Percentiles rank a stretch among this genome's conserved stretches.
These are phyloP conservation scores for Galendromus occidentalis DNA, from an alignment of 1,140 invertebrate species.

Conservation along the genomic window DNA sequence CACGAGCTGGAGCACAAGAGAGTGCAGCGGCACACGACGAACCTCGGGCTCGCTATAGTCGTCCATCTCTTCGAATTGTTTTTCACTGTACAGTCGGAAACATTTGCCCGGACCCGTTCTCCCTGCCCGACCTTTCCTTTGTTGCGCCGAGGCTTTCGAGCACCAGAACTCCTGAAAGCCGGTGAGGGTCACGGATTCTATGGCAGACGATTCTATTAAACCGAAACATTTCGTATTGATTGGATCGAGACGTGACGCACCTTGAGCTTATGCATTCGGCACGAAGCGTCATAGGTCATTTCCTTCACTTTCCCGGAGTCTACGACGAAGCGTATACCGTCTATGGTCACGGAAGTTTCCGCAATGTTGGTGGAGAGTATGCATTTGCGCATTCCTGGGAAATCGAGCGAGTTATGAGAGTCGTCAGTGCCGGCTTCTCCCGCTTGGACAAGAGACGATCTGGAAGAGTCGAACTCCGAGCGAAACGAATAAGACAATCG, in stretches of 20 bases:
- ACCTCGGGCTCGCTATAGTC: constrained; percentile 73
- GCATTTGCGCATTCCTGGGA: constrained; percentile 66
- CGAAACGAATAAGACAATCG: not conserved
- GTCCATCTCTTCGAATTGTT: constrained; percentile 54
- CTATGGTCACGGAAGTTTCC: constrained; percentile 96
- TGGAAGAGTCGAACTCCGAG: no score
- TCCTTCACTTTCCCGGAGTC: constrained; percentile 95
- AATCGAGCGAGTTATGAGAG: constrained; percentile 15
- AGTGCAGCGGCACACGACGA: constrained; percentile 72
- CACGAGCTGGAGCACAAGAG: constrained; percentile 78
- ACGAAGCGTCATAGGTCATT: constrained; percentile 77
- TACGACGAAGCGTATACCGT: constrained; percentile 89
- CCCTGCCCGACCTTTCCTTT: constrained; percentile 78
- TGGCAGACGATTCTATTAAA: no score
- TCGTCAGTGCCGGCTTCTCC: no score
- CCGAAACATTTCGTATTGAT: no score
- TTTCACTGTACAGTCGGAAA: constrained; percentile 68
- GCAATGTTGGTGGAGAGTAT: constrained; percentile 98
- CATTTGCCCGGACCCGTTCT: constrained; percentile 45
- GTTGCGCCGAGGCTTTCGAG: constrained; percentile 86
- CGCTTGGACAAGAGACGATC: no score
- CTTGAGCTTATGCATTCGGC: constrained; percentile 49
- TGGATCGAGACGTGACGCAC: not conserved
- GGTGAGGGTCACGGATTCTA: no score
- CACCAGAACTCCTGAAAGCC: constrained; percentile 82